Percentiles rank a stretch among this genome's conserved stretches.
Conservation (phyloP, 2,113 vertebrate species). For the Puma concolor region DNA sequence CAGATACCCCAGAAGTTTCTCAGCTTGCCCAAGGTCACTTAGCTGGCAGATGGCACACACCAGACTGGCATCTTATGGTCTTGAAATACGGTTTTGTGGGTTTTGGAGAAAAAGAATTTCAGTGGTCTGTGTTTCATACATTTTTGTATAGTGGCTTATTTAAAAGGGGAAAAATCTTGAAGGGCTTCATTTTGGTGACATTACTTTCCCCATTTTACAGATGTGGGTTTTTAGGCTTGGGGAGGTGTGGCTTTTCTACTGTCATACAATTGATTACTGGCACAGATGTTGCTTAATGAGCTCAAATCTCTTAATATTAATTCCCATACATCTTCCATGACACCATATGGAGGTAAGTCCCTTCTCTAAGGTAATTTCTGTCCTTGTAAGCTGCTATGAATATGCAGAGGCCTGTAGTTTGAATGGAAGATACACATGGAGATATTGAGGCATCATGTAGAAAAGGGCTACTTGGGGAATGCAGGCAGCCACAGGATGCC, state of each 20-base stretch:
- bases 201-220: background rate
- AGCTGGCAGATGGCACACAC: background rate
- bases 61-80: background rate
- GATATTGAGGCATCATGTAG: background rate
- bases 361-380: background rate
- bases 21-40: background rate
- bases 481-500: background rate
- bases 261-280: background rate
- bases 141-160: background rate
- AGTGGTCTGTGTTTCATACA: background rate
- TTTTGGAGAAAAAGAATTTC: conserved; percentile 16
- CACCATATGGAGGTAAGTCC: background rate
- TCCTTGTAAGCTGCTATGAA: rapidly evolving
- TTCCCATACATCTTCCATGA: background rate
- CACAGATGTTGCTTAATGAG: background rate
- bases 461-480: rapidly evolving
- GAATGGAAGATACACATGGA: background rate
- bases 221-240: background rate
- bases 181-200: background rate
- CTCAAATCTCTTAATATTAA: background rate
- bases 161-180: background rate
- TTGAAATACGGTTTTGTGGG: conserved; percentile 1
- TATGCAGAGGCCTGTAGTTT: background rate
- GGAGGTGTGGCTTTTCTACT: background rate
- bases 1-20: background rate